A percentile compares a stretch with the other conserved stretches of the same genome.
phyloP scores from a whole-genome alignment of 1,140 invertebrate genomes.

The Drosophila dunni region DNA sequence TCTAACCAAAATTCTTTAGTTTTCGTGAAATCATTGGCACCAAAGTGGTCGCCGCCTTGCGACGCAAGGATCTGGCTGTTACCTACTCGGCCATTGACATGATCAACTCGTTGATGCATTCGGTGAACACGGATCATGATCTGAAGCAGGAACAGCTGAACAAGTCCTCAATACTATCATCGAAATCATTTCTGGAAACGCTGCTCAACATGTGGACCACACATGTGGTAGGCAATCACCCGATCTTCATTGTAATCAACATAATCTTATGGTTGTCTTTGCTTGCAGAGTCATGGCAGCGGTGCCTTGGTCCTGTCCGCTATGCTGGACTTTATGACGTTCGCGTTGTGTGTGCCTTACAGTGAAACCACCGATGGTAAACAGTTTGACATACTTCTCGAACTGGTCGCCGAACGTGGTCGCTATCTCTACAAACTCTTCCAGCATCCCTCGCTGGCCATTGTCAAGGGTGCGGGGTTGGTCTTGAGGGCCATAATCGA shows the following conservation, averaged over 20 bases:
- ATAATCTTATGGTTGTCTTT: neutral
- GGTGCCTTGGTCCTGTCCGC: conserved; percentile 94
- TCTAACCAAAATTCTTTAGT: conserved; percentile 84
- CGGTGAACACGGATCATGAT: conserved; percentile 98
- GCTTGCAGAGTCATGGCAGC: conserved; percentile 89
- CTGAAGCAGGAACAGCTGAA: conserved; percentile 98
- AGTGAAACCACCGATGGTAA: conserved; percentile 99
- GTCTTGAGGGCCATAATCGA: conserved; percentile 99
- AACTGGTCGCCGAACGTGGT: conserved; percentile 96
- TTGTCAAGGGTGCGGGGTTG: conserved; percentile 98
- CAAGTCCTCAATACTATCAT: conserved; percentile 97
- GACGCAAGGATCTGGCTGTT: conserved; percentile 94
- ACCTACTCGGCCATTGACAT: conserved; percentile 98
- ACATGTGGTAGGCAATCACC: conserved; percentile 91
- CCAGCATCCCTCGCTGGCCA: conserved; percentile 98
- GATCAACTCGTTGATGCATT: conserved; percentile 98
- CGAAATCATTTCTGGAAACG: conserved; percentile 95
- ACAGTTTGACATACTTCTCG: conserved; percentile 97
- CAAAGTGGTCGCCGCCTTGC: conserved; percentile 96
- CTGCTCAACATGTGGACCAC: conserved; percentile 97
- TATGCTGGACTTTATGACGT: conserved; percentile 99
- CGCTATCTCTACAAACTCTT: conserved; percentile 97
- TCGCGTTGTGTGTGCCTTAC: conserved; percentile 98
- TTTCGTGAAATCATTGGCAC: conserved; percentile 97
- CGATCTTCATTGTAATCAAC: neutral